These are phyloP conservation scores for Protobothrops mucrosquamatus DNA, from an alignment of 2,113 vertebrate species.

Conservation along the genomic window DNA sequence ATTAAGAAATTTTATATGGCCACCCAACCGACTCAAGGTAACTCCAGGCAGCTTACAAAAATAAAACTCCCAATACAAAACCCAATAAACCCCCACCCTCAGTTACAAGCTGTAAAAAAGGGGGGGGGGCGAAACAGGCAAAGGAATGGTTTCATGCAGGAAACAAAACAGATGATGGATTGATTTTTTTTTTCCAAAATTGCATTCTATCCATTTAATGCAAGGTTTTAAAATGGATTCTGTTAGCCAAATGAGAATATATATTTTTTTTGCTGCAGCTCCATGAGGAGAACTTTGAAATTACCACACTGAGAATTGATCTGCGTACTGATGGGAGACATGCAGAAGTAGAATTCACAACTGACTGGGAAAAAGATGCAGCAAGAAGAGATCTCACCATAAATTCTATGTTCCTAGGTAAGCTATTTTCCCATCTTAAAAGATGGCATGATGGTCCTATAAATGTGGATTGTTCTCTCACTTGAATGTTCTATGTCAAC, in stretches of 20 bases:
- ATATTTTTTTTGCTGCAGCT: conserved; percentile 71
- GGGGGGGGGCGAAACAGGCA: neutral
- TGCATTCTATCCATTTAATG: neutral
- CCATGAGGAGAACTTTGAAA: conserved; percentile 92
- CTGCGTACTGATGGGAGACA: conserved; percentile 89
- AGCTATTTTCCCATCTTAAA: neutral
- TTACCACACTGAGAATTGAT: conserved; percentile 91
- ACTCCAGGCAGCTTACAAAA: neutral
- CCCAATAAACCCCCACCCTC: neutral
- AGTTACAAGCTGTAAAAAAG: neutral
- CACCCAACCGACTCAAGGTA: neutral
- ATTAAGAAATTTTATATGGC: neutral
- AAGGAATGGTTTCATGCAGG: neutral
- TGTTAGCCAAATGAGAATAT: neutral
- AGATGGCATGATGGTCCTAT: neutral
- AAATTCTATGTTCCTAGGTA: conserved; percentile 98
- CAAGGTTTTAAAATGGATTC: neutral
- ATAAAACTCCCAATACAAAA: neutral
- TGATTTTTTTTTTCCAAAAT: neutral
- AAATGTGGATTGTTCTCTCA: neutral
- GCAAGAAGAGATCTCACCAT: conserved; percentile 93
- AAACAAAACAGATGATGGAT: neutral
- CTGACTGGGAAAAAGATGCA: conserved; percentile 91
- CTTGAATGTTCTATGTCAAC: neutral
- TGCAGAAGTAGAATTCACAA: conserved; percentile 93